Base-by-base conservation (phyloP, 1,140 invertebrate species). In the Macrotrachela quadricornifera region DNA sequence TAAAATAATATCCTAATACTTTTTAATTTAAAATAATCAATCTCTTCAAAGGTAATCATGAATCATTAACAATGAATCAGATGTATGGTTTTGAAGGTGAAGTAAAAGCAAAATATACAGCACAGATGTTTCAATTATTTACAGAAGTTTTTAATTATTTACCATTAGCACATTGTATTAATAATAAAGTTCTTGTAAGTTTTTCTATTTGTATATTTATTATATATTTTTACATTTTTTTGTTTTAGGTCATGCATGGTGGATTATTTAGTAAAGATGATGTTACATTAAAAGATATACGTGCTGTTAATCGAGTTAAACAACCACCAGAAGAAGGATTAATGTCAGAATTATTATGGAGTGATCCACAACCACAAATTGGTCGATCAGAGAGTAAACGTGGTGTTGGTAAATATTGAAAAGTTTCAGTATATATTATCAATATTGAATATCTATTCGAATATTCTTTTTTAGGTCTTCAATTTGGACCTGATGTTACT, bases 11-110 rank as follows among this genome's bases (percentile, higher is more conserved):
- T 41, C 16, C 16, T 9, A 40, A 18, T 43, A 37, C 42, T n/a
- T 21, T 18, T 46, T 30, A 10, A 15, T 14, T 9, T 9, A 14
- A 9, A 6, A 17, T n/a, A 13, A 13, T 49, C 58, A 50, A 57
- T 55, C 57, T 60, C 50, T 59, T 71, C 71, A 13, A 64, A 88
- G 86, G 90, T 38, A 97, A 99, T 70, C 92, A 97, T 68, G 92
- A 99, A 66, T 92, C 85, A 61, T 77, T 81, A 17, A 90, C 82
- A 14, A 97, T 99, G 91, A 99, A 99, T 72, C 86, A 94, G 71
- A 92, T 96, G 81, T 97, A 96, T 70, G 91, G 91, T 16, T 96
- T 97, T 74, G 83, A 90, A 61, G 90, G 90, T 3, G 91, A 97
- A 75, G 90, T 96, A 0, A 87, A 85, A 62, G 78, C 82, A 9